Conservation (phyloP, 2,888 invertebrate species). For the Bellardia pandia region DNA sequence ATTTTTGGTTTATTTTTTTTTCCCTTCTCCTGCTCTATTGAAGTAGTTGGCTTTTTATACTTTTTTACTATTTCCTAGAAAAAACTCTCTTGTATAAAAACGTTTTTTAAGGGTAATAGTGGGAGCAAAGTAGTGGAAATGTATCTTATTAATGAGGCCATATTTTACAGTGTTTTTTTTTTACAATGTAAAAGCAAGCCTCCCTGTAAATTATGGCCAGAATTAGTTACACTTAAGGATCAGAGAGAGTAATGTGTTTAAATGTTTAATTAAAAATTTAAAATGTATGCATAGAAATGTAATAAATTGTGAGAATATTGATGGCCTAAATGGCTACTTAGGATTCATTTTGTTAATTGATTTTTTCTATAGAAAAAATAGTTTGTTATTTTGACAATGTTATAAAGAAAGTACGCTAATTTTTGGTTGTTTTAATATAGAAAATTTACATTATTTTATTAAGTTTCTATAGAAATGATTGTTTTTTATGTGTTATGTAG, state of each 20-base stretch:
- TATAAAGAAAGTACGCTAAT: too few species aligned
- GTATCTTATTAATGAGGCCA: constrained; percentile 66
- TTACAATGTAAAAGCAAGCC: not conserved
- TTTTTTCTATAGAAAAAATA: too few species aligned
- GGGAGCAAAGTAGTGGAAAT: constrained; percentile 30
- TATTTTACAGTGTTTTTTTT: constrained; percentile 39
- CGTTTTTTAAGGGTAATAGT: constrained; percentile 19
- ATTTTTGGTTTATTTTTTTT: constrained; percentile 6
- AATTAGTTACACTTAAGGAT: not conserved
- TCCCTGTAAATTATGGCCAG: constrained; percentile 15
- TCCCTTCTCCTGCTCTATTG: not conserved
- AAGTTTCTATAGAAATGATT: too few species aligned
- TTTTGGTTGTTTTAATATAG: too few species aligned
- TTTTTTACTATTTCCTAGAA: not conserved
- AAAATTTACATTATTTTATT: too few species aligned
- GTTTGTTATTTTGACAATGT: too few species aligned
- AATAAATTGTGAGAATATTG: not conserved
- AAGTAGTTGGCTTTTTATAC: constrained; percentile 6
- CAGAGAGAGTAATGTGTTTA: not conserved
- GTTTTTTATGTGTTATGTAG: too few species aligned
- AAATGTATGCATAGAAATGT: not conserved
- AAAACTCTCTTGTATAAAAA: not conserved
- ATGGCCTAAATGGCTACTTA: too few species aligned
- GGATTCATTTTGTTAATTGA: too few species aligned
- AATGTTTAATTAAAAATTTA: constrained; percentile 14